Evolutionary conservation across 2,113 vertebrate genomes (phyloP).

Genomic region (Monarcha castaneiventris): DNA sequence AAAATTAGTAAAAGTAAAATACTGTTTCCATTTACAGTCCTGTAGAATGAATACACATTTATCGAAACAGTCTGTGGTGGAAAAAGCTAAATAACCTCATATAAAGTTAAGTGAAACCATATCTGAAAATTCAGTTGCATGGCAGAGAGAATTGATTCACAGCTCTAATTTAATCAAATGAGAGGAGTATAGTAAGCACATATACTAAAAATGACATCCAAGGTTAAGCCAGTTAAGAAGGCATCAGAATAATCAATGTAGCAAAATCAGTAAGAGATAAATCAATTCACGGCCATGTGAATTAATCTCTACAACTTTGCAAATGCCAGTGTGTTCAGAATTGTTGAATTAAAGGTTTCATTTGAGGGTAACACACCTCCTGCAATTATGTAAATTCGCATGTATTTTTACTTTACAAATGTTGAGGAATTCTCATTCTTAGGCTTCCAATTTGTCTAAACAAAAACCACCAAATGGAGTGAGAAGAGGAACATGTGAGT

Average conservation of each 20-base stretch:
- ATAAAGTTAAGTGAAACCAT: slow-evolving; percentile 9
- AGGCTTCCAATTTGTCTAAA: background rate
- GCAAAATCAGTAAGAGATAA: slow-evolving; percentile 27
- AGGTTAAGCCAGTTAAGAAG: slow-evolving; percentile 37
- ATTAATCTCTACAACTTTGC: background rate
- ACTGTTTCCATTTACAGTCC: background rate
- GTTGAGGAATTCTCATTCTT: background rate
- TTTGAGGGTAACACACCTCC: background rate
- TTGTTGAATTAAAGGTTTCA: background rate
- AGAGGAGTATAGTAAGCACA: background rate
- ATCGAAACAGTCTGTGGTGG: background rate
- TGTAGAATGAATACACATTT: background rate
- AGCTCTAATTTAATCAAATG: slow-evolving; percentile 17
- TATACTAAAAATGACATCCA: slow-evolving; percentile 34
- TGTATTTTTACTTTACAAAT: background rate
- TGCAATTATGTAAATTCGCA: background rate
- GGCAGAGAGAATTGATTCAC: slow-evolving; percentile 26
- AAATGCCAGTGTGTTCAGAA: background rate
- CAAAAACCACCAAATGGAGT: background rate
- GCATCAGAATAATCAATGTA: slow-evolving; percentile 35
- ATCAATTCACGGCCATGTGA: background rate
- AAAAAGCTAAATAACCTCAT: background rate
- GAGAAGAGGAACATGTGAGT: background rate
- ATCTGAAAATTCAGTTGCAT: background rate
- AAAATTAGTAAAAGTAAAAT: slow-evolving; percentile 23